Percentiles rank a stretch among this genome's conserved stretches.
phyloP scores from a whole-genome alignment of 2,113 vertebrate genomes.

The Platysternon megacephalum region DNA sequence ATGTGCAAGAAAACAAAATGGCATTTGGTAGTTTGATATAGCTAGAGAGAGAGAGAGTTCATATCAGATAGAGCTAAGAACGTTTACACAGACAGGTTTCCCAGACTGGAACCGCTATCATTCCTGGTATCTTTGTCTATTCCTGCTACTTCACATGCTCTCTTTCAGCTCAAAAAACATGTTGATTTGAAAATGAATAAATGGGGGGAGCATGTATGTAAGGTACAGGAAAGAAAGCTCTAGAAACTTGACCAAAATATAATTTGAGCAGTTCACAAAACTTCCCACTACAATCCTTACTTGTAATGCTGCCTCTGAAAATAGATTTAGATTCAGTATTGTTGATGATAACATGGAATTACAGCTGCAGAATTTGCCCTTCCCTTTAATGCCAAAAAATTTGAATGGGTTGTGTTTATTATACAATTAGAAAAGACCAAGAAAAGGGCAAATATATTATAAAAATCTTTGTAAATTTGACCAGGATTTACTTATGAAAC shows the following conservation, averaged over 20 bases:
- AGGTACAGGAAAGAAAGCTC: neutral
- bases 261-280: neutral
- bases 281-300: neutral
- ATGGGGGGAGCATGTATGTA: neutral
- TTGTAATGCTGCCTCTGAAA: neutral
- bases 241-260: neutral
- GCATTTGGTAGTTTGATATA: no score
- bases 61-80: neutral
- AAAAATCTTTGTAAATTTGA: neutral
- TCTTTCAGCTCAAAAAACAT: neutral
- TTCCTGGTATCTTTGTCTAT: neutral
- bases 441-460: accelerated
- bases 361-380: neutral
- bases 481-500: neutral
- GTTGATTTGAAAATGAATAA: neutral
- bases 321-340: neutral
- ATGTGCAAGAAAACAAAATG: neutral
- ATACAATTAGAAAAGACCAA: neutral
- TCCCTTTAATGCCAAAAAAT: neutral
- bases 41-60: no score
- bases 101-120: neutral
- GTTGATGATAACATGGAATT: neutral
- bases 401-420: accelerated
- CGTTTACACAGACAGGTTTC: neutral
- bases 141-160: neutral